Base-by-base conservation (phyloP, 2,797 vertebrate genomes). In the Apogon hyalosoma region DNA sequence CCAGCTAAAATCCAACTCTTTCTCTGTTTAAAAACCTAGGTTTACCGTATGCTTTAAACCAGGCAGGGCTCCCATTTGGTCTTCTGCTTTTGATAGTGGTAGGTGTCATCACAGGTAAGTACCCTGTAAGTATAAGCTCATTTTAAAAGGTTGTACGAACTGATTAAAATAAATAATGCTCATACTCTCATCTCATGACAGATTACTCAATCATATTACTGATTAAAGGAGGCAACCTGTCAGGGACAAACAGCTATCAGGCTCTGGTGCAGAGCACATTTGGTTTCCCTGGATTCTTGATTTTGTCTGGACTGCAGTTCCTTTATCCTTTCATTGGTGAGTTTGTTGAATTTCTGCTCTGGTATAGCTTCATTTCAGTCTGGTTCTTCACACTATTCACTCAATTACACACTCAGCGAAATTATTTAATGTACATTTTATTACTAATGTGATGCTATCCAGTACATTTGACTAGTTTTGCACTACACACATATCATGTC, bases 271-370 rank as follows among this genome's bases (percentile, higher is more conserved):
- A 83, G 65, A 96, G 91, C 90, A 93, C 96, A 0, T 98, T 97
- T 2, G 97, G 98, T 53, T 91, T 95, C 67, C 87, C 92, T 18
- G 98, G 97, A 65, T 98, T 96, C 84, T 55, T 97, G 43, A 80
- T 97, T 75, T 86, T 98, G 52, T 98, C 98, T 58, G 73, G 53
- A 64, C 93, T 99, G 49, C 98, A 99, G 73, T 99, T 99, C 87
- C 91, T 98, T 57, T 99, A 98, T 88, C 97, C 98, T 61, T 98
- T 99, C 79, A 97, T 98, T 84, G 97, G 97, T 98, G 94, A 93
- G 94, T 82, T 41, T 2, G 33, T 56, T 40, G 33, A 8, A 36
- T 36, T 21, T 21, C 19, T 3, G 5, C 28, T 31, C 3, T 28
- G 6, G 24, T 28, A 28, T 28, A 28, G 24, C 3, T 28, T 28